Evolutionary conservation across 2,888 invertebrate species (phyloP).

Genomic region (Hermodice carunculata): DNA sequence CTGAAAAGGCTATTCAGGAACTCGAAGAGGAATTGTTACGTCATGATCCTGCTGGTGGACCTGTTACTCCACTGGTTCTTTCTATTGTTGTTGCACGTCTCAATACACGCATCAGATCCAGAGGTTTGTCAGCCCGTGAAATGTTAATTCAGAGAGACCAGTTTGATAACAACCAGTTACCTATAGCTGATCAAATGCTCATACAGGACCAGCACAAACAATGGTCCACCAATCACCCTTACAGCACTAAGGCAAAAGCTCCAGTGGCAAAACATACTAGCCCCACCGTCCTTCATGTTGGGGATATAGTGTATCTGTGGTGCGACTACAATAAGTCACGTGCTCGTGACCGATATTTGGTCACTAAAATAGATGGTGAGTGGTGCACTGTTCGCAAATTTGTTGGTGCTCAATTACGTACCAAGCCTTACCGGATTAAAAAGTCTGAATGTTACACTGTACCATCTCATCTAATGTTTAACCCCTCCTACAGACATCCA

Average conservation of each 20-base stretch:
- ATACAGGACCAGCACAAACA: neutral
- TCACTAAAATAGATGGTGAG: no score
- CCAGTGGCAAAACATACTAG: no score
- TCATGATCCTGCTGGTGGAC: neutral
- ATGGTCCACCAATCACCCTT: no score
- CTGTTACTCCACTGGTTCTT: neutral
- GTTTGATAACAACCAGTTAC: no score
- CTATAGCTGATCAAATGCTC: no score
- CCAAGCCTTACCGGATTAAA: neutral
- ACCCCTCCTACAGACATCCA: no score
- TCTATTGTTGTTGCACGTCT: neutral
- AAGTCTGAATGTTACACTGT: no score
- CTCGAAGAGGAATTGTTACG: neutral
- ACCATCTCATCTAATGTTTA: no score
- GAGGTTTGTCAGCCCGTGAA: neutral
- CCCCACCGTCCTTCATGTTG: no score
- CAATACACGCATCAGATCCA: neutral
- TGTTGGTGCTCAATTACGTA: neutral
- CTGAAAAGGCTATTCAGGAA: neutral
- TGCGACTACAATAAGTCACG: neutral
- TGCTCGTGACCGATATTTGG: no score
- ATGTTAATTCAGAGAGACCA: neutral
- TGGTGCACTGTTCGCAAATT: neutral
- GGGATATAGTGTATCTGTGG: neutral
- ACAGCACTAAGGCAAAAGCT: no score